Evolutionary conservation across 1,140 invertebrate species (phyloP), one percentile per base, ranked within the genome.

Genomic region (Mya arenaria): DNA sequence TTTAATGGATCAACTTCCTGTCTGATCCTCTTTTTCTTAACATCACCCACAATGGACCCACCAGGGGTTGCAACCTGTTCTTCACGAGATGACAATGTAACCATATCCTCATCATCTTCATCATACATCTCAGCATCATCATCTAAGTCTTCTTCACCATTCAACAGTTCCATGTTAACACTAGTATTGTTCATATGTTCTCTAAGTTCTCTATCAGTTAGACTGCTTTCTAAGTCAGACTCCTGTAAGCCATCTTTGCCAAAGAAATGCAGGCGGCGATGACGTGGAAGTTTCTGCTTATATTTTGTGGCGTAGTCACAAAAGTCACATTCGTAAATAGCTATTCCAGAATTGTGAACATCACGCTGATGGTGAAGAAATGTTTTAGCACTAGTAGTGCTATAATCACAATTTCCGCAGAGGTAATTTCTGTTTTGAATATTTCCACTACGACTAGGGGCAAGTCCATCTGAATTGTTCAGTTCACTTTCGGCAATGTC

Each of bases 1-100:
- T 92, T 92, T 19, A 86, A 88, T 52, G 91, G 91, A 63, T 92
- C 91, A 23, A 92, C 91, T 72, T 91, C 91, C 65, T 92, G 90
- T 74, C 91, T 77, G 28, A 89, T 90, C 82, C 88, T 87, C 66
- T 91, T 91, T 73, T 91, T 91, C 84, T 89, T 89, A 39, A 86
- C 84, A 15, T 81, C 84, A n/a, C 28, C 36, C 13, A 30, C 36
- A 30, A 15, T 36, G 73, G 75, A 73, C n/a, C n/a, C n/a, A 56
- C 60, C 55, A 65, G 73, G 44, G 68, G 72, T 63, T 52, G 25
- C 19, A 52, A n/a, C 25, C 19, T 52, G 48, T 17, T 39, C 36
- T 17, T 58, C 80, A 52, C 25, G 48, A 58, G 44, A 34, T 25
- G 65, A 83, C 66, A 77, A 39, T 8, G 69, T 74, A 30, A 85